Percentiles rank a stretch among this genome's conserved stretches.
These are phyloP conservation scores for Galendromus occidentalis DNA, from an alignment of 1,140 invertebrate species.

Conservation along the genomic window DNA sequence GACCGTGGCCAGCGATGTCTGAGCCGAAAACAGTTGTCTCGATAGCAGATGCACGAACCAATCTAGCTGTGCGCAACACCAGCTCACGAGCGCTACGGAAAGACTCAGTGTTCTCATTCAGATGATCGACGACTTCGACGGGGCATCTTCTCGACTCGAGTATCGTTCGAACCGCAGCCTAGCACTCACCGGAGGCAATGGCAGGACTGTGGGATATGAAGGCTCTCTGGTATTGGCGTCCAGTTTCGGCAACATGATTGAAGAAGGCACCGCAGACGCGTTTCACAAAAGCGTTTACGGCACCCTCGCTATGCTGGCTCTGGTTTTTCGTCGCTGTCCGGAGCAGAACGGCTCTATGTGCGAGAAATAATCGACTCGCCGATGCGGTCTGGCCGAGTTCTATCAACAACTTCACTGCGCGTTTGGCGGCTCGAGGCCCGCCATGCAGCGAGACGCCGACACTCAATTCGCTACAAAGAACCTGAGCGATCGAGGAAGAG, in stretches of 20 bases:
- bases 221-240: conserved; percentile 57
- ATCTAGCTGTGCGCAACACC: conserved; percentile 68
- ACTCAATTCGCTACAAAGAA: conserved; percentile 67
- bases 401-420: conserved; percentile 67
- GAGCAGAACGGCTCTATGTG: conserved; percentile 57
- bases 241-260: conserved; percentile 58
- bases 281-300: conserved; percentile 59
- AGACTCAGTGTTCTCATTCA: background rate
- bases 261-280: conserved; percentile 57
- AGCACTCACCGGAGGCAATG: background rate
- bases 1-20: conserved; percentile 55
- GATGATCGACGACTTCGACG: background rate
- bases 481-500: conserved; percentile 53
- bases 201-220: conserved; percentile 43
- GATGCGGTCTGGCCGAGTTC: conserved; percentile 48
- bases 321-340: conserved; percentile 62
- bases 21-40: conserved; percentile 79
- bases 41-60: conserved; percentile 54
- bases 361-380: conserved; percentile 65
- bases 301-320: conserved; percentile 50
- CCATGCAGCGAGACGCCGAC: conserved; percentile 69
- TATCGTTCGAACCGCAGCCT: background rate
- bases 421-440: conserved; percentile 62
- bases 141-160: background rate
- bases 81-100: conserved; percentile 57